Conservation (phyloP, 2,797 vertebrate genomes). For the Coreius guichenoti region DNA sequence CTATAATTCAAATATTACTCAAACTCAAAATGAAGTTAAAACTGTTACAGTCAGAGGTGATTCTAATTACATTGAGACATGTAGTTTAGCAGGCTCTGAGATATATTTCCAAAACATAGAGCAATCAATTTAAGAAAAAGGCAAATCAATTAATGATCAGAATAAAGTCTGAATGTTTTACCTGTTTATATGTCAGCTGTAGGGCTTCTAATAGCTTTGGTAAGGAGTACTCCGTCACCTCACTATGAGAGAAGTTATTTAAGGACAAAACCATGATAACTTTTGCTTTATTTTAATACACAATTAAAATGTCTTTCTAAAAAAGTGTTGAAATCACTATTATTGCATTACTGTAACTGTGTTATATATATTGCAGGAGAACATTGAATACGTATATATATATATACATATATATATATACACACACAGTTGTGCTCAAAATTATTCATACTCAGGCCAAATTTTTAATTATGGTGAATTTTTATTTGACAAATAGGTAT, state of each 20-base stretch:
- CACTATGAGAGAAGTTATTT: slow-evolving; percentile 65
- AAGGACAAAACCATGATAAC: not conserved
- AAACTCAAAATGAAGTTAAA: not conserved
- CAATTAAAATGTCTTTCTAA: not conserved
- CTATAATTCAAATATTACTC: not conserved
- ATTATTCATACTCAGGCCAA: too few relatives aligned
- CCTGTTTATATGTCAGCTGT: slow-evolving; percentile 77
- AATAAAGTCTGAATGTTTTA: slow-evolving; percentile 57
- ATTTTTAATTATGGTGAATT: too few relatives aligned
- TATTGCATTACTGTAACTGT: not conserved
- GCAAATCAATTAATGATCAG: not conserved
- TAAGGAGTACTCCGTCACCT: slow-evolving; percentile 79
- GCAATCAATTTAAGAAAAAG: not conserved
- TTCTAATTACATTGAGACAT: not conserved
- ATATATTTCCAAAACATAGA: not conserved
- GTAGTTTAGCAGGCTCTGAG: not conserved
- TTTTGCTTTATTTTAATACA: not conserved
- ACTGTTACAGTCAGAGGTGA: not conserved
- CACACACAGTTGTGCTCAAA: too few relatives aligned
- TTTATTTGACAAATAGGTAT: too few relatives aligned
- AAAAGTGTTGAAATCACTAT: not conserved
- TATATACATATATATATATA: too few relatives aligned
- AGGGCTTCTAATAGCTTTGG: slow-evolving; percentile 75
- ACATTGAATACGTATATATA: too few relatives aligned
- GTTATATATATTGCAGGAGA: too few relatives aligned